Percentiles rank a stretch among this genome's conserved stretches.
Conservation (phyloP, 2,797 vertebrate genomes). For the Phoebastria nigripes region DNA sequence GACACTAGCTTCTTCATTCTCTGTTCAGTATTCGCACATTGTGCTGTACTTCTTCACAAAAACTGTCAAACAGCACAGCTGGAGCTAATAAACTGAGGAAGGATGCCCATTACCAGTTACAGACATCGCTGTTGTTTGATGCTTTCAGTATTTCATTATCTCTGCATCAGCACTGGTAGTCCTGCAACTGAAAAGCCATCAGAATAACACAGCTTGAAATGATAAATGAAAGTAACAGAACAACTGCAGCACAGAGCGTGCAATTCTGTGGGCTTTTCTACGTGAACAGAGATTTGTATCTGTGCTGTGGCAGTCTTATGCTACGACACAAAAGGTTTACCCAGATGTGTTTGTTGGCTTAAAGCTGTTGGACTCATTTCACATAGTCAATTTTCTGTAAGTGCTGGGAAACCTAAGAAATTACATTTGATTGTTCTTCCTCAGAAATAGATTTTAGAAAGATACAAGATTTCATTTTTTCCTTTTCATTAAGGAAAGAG, state of each 20-base stretch:
- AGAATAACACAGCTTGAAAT: constrained; percentile 79
- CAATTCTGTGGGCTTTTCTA: constrained; percentile 38
- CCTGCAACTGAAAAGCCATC: constrained; percentile 75
- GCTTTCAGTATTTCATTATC: constrained; percentile 94
- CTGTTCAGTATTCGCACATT: constrained; percentile 60
- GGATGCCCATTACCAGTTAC: constrained; percentile 89
- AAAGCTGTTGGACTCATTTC: background rate
- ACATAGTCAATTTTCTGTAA: background rate
- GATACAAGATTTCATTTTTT: background rate
- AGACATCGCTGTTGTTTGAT: constrained; percentile 84
- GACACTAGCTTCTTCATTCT: constrained; percentile 54
- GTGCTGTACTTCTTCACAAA: constrained; percentile 69
- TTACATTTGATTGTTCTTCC: background rate
- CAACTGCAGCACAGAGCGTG: constrained; percentile 48
- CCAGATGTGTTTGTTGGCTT: background rate
- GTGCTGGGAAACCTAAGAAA: background rate
- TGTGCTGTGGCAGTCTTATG: constrained; percentile 8
- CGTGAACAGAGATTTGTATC: constrained; percentile 37
- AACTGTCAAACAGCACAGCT: constrained; percentile 85
- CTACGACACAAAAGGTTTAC: background rate
- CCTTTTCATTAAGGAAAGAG: background rate
- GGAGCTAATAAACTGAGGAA: constrained; percentile 92
- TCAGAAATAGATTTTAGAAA: background rate
- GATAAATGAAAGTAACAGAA: constrained; percentile 73
- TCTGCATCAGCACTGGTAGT: constrained; percentile 84